Conservation (phyloP, 2,113 vertebrate genomes). For the Scartelaos histophorus region DNA sequence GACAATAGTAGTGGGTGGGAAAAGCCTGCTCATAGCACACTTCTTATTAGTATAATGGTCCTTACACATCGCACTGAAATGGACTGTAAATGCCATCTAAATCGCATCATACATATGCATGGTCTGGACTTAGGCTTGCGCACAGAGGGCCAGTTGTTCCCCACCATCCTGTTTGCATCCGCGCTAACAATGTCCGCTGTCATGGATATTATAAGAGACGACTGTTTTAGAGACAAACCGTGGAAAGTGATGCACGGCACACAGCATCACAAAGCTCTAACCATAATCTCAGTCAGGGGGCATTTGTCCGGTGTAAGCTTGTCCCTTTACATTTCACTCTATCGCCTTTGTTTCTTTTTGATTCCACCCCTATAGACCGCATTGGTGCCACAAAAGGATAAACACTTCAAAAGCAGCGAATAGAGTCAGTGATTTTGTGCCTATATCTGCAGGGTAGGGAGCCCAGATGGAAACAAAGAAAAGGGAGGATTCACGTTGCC, state of each 20-base stretch:
- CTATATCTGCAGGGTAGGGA: slow-evolving; percentile 59
- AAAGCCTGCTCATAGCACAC: slow-evolving; percentile 57
- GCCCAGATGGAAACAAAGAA: slow-evolving; percentile 69
- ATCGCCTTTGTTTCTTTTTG: slow-evolving; percentile 62
- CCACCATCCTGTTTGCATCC: slow-evolving; percentile 73
- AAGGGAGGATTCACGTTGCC: slow-evolving; percentile 61
- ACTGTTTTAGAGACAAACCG: slow-evolving; percentile 60
- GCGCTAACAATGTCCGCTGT: slow-evolving; percentile 66
- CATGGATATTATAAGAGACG: slow-evolving; percentile 65
- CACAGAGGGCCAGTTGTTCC: slow-evolving; percentile 64
- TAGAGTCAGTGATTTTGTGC: slow-evolving; percentile 69
- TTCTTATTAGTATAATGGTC: slow-evolving; percentile 59
- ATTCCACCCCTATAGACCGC: slow-evolving; percentile 36
- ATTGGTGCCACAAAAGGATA: slow-evolving; percentile 67
- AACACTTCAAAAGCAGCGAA: slow-evolving; percentile 71
- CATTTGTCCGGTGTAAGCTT: slow-evolving; percentile 69
- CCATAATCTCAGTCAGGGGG: slow-evolving; percentile 69
- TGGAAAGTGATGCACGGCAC: slow-evolving; percentile 59
- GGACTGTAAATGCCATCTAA: slow-evolving; percentile 58
- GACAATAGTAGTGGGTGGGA: slow-evolving; percentile 69
- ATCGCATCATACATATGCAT: slow-evolving; percentile 74
- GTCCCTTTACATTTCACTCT: slow-evolving; percentile 53
- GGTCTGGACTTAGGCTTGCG: slow-evolving; percentile 42
- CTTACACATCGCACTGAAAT: slow-evolving; percentile 28
- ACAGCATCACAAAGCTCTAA: slow-evolving; percentile 39